Evolutionary conservation across 2,888 invertebrate genomes (phyloP), one percentile per base, ranked within the genome.

Genomic region (Napeogenes inachia): DNA sequence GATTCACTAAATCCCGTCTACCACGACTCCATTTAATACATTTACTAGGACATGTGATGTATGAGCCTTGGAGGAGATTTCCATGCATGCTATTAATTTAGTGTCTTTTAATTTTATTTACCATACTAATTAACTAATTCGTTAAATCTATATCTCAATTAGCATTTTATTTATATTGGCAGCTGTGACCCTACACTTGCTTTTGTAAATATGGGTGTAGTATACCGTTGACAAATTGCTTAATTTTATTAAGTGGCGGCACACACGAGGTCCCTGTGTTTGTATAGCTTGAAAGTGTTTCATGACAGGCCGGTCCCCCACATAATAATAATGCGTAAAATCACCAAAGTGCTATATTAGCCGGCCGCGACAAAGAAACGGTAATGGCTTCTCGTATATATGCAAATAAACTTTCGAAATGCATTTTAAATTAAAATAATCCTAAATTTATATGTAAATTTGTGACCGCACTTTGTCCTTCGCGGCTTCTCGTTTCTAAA

Each of bases 391-490:
- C 82, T 83, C 82, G 84, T 88, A 84, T 87, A 87, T 80, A 89
- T 89, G 89, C 83, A 84, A 89, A 89, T 89, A 86, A 81, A 85
- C 82, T 83, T 81, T 79, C 78, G 74, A 81, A 87, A 87, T 87
- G 88, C 86, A 82, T 84, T 87, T 83, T 78, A 87, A 88, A 89
- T 89, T 89, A 89, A 88, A 88, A 87, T 87, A 86, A 89, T 87
- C 85, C 85, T 79, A 76, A 88, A 88, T 88, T 87, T 88, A 87
- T 85, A 89, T 89, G 89, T 84, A 84, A 89, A 88, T 89, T 85
- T 77, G 81, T 84, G 83, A 84, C 87, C 87, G 84, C 86, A 83
- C 78, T 86, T 84, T 82, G 87, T 86, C 87, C 87, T 87, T 85
- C 82, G 84, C 84, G 84, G 87, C 81, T 85, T 74, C 82, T 81